Conservation (phyloP, 1,140 invertebrate species). For the Babylonia areolata region DNA sequence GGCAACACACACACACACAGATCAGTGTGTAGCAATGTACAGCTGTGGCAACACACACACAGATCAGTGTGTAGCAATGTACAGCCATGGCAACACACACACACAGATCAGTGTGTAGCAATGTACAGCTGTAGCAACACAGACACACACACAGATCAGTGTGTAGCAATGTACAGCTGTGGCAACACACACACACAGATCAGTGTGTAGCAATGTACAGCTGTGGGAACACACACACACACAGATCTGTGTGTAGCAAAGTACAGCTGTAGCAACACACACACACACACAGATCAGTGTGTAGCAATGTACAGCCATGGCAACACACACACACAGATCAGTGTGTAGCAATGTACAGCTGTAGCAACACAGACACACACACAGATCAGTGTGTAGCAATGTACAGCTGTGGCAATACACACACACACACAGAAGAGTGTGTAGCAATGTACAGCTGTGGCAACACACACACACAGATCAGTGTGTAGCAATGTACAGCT, state of each 20-base stretch:
- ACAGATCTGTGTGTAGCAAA: not conserved
- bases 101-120: too few relatives aligned
- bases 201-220: too few relatives aligned
- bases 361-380: not conserved
- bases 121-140: too few relatives aligned
- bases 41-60: slow-evolving; percentile 6
- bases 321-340: not conserved
- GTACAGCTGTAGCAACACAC: not conserved
- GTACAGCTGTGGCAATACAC: too few relatives aligned
- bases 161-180: too few relatives aligned
- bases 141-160: not conserved
- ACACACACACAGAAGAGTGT: not conserved
- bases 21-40: too few relatives aligned
- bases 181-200: slow-evolving; percentile 9
- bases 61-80: too few relatives aligned
- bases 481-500: too few relatives aligned
- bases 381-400: too few relatives aligned
- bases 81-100: not conserved
- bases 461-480: slow-evolving; percentile 8
- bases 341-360: too few relatives aligned
- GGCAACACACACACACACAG: not conserved
- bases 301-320: not conserved
- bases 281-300: not conserved
- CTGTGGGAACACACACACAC: slow-evolving; percentile 13
- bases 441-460: too few relatives aligned